Evolutionary conservation across 2,113 vertebrate genomes (phyloP), one percentile per base, ranked within the genome.

Genomic region (Erythrocebus patas): DNA sequence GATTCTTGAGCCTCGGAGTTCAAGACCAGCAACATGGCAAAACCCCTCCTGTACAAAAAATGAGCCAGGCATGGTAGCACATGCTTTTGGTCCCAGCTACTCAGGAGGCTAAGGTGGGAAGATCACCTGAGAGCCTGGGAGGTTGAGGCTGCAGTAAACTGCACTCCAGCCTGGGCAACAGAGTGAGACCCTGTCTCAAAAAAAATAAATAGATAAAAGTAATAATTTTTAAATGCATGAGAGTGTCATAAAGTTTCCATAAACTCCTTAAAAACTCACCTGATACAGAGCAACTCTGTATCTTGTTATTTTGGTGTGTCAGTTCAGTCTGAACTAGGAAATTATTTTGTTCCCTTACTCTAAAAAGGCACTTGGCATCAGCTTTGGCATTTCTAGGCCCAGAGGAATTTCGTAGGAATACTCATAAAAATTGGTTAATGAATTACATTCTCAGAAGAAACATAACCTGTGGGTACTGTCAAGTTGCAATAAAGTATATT

Each of bases 361-460:
- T 90, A 61, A 85, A 73, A 95, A 90, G 86, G 57, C 27, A 91
- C 22, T 87, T 91, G 59, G 6, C 59, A 64, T 94, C 87, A 88
- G n/a, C 40, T 93, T 82, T 95, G 35, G 40, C n/a, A 55, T 93
- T 93, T 82, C 91, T 78, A 94, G 59, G 11, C 82, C 59, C 64
- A 87, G 35, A 68, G 32, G 40, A 89, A 30, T 79, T 73, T 92
- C 89, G 83, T 4, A n/a, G 17, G 80, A 55, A 57, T 88, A 78
- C 66, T 48, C 23, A 68, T 95, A 89, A 81, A 91, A 80, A 70
- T 10, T 84, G 43, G 55, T 95, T n/a, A 88, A 55, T 72, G 13
- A 93, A 90, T 81, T 87, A 93, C 11, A 57, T 83, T 72, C 91
- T 75, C 35, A 80, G 57, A 89, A 88, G 82, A 91, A 88, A 91